These are phyloP conservation scores for Pogonomyrmex californicus DNA, from an alignment of 1,140 invertebrate genomes.

Conservation along the genomic window DNA sequence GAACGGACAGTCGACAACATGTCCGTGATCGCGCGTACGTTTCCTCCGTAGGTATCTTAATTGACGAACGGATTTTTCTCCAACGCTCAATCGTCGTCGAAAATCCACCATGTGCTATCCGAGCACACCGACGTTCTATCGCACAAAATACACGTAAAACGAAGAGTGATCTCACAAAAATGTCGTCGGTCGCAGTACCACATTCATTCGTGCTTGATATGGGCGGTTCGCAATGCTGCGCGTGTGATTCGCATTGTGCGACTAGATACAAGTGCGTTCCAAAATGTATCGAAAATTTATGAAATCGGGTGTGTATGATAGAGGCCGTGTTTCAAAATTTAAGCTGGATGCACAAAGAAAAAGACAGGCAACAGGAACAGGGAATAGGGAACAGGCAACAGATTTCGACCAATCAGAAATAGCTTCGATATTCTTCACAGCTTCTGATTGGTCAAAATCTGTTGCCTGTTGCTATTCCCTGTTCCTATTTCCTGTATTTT, in stretches of 20 bases:
- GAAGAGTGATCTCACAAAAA: conserved; percentile 49
- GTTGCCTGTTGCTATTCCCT: too few relatives aligned
- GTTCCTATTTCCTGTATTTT: too few relatives aligned
- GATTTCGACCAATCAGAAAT: too few relatives aligned
- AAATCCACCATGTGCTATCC: not conserved
- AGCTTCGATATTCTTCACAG: too few relatives aligned
- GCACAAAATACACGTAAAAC: not conserved
- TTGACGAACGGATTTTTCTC: conserved; percentile 25
- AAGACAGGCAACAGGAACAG: too few relatives aligned
- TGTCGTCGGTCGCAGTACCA: conserved; percentile 3
- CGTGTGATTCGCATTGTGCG: not conserved
- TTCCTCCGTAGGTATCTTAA: not conserved
- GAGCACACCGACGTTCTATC: not conserved
- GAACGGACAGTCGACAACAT: conserved; percentile 8
- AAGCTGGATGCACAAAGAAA: too few relatives aligned
- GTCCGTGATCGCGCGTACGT: not conserved
- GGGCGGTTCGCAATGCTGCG: not conserved
- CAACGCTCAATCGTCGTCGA: not conserved
- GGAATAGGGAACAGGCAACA: too few relatives aligned
- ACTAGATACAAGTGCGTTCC: too few relatives aligned
- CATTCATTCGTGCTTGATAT: not conserved
- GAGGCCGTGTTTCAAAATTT: too few relatives aligned
- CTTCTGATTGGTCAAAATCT: too few relatives aligned
- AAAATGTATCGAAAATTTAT: too few relatives aligned
- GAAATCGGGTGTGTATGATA: too few relatives aligned